Base-by-base conservation (phyloP, 2,888 invertebrate species). In the Phaonia tiefii region DNA sequence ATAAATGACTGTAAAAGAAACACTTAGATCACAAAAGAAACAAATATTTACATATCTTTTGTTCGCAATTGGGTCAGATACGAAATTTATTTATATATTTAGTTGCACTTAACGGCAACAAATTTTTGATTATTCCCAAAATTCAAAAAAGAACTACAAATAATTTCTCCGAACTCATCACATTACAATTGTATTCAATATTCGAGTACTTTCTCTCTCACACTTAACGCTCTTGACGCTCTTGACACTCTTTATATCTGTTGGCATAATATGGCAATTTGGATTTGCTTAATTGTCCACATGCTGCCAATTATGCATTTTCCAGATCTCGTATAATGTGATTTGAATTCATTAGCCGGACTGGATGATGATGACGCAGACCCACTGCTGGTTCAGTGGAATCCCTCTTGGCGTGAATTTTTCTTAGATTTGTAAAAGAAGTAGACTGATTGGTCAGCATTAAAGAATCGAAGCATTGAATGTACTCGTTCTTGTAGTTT, bases 231-330 rank as follows among this genome's bases (percentile, higher is more conserved):
- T 20, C 10, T 44, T 44, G 44, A n/a, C n/a, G n/a, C 11, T 7
- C 11, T 51, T 13, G 20, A 31, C 31, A 31, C 4, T 31, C 31
- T 31, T n/a, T n/a, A 31, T 31, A 31, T 3, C 31, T 31, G 3
- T 8, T 8, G 31, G 31, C 31, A 31, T 31, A 31, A 5, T 31
- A 31, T 3, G 31, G 31, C 31, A 31, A 31, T 31, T 15, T 46
- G 46, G 15, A 5, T 17, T 4, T 46, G 46, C 46, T 46, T 46
- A 46, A 15, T 46, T 17, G 17, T 11, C 46, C 46, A 46, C 17
- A 15, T 46, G 46, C 15, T 46, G 46, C 46, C 46, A 46, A 46
- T 46, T 46, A 46, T 46, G 46, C 46, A 46, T 46, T n/a, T 46
- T 17, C n/a, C 17, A 46, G 46, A 15, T 46, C 46, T 46, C 46